A percentile compares a stretch with the other conserved stretches of the same genome.
These are phyloP conservation scores for Lobophora halterata DNA, from an alignment of 2,888 invertebrate genomes.

Conservation along the genomic window DNA sequence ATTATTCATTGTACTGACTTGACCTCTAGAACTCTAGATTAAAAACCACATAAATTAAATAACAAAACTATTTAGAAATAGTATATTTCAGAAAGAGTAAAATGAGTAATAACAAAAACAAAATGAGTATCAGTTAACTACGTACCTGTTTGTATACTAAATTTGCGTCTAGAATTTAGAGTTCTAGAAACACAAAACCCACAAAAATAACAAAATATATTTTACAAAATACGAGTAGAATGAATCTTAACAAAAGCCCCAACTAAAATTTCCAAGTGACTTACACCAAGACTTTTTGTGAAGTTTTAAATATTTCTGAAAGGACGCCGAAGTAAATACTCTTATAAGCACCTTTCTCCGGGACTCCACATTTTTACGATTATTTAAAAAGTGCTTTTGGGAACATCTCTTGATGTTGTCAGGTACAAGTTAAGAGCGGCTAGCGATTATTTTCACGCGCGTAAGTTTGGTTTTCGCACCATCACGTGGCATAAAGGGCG, in stretches of 20 bases:
- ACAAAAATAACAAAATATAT: conserved; percentile 4
- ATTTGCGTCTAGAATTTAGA: too few relatives aligned
- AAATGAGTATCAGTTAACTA: too few relatives aligned
- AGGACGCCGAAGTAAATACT: conserved; percentile 39
- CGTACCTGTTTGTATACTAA: too few relatives aligned
- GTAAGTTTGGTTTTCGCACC: too few relatives aligned
- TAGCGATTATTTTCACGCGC: too few relatives aligned
- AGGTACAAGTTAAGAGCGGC: conserved; percentile 32
- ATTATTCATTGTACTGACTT: too few relatives aligned
- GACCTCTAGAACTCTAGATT: too few relatives aligned
- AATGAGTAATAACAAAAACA: too few relatives aligned
- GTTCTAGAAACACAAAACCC: conserved; percentile 6
- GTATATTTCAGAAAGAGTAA: too few relatives aligned
- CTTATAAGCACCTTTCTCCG: conserved; percentile 42
- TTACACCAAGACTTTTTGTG: conserved; percentile 25
- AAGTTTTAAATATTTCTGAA: conserved; percentile 28
- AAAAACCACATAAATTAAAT: too few relatives aligned
- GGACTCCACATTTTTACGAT: conserved; percentile 57
- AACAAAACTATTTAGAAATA: too few relatives aligned
- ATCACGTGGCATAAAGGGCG: too few relatives aligned
- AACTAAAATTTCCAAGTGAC: conserved; percentile 24
- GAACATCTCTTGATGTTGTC: conserved; percentile 32
- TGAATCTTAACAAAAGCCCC: conserved; percentile 8
- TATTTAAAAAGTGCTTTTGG: conserved; percentile 48
- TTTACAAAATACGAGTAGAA: conserved; percentile 7